Evolutionary conservation across 2,888 invertebrate genomes (phyloP).

Genomic region (Drosophila paranaensis): DNA sequence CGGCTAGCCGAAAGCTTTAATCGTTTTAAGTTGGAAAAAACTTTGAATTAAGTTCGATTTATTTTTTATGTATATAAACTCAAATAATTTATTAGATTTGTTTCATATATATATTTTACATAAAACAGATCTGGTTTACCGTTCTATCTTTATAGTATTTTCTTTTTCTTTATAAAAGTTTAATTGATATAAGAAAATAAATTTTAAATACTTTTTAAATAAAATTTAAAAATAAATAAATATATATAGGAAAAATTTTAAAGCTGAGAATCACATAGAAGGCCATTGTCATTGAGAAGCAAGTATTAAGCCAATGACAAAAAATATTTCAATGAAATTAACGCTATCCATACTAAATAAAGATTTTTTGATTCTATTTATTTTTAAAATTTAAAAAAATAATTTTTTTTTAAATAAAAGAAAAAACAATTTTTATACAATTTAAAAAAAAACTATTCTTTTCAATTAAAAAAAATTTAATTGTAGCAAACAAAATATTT

Average conservation of each 20-base stretch:
- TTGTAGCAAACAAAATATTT: too few relatives aligned
- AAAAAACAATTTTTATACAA: too few relatives aligned
- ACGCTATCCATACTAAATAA: too few relatives aligned
- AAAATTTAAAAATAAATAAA: not conserved
- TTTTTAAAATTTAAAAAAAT: too few relatives aligned
- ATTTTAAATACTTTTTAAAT: not conserved
- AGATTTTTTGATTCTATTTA: too few relatives aligned
- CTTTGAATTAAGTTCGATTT: not conserved
- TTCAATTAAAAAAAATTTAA: too few relatives aligned
- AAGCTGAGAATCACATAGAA: constrained; percentile 8
- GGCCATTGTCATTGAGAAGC: not conserved
- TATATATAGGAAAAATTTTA: not conserved
- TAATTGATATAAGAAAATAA: not conserved
- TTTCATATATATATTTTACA: not conserved
- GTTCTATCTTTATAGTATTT: not conserved
- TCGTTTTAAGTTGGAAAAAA: not conserved
- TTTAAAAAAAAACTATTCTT: too few relatives aligned
- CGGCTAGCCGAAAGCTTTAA: constrained; percentile 29
- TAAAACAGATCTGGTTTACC: not conserved
- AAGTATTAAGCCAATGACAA: not conserved
- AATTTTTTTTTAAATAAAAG: too few relatives aligned
- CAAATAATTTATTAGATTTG: not conserved
- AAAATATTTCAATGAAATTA: not conserved
- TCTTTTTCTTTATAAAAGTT: not conserved
- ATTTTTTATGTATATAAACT: not conserved